Base-by-base conservation (phyloP, 2,113 vertebrate species). In the Shinisaurus crocodilurus region DNA sequence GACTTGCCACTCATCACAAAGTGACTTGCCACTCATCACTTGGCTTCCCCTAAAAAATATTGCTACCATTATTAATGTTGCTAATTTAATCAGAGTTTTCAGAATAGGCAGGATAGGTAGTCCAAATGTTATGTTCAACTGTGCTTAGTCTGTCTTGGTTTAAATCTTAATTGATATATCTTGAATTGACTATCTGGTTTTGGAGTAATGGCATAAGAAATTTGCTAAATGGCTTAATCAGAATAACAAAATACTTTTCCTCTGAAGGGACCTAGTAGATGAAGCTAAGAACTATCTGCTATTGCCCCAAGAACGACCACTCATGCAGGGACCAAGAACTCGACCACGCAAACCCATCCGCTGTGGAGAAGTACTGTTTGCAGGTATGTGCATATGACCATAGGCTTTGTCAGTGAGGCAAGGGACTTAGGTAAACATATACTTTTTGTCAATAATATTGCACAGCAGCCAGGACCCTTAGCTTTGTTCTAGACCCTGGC, bases 211-310 rank as follows among this genome's bases (percentile, higher is more conserved):
- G n/a, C 45, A 32, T 89, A 20, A 89, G 84, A 91, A 91, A 20
- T 10, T 91, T 85, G 60, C 91, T 82, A 70, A 79, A 57, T 81
- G 6, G 32, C 87, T 57, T 91, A 0, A 76, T 60, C 67, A 1
- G 60, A 40, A 87, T 84, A 12, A 63, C 60, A 69, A 91, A 88
- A 86, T 81, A 89, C 2, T 32, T 88, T 27, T 94, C 77, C 89
- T 89, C 50, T 93, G 7, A 94, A 99, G 99, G 96, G 99, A 99
- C 95, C 96, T 99, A 86, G 99, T 99, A 45, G 99, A 99, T 94
- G 99, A 99, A 96, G 99, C 99, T 16, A 99, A 99, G 96, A 99
- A 99, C 93, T 99, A 99, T 94, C 98, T 99, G 92, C 97, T 99
- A 6, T 96, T 99, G 91, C 99, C 99, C 37, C 99, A 99, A 96